phyloP scores from a whole-genome alignment of 2,888 invertebrate genomes.

The Andrena chrysosceles region DNA sequence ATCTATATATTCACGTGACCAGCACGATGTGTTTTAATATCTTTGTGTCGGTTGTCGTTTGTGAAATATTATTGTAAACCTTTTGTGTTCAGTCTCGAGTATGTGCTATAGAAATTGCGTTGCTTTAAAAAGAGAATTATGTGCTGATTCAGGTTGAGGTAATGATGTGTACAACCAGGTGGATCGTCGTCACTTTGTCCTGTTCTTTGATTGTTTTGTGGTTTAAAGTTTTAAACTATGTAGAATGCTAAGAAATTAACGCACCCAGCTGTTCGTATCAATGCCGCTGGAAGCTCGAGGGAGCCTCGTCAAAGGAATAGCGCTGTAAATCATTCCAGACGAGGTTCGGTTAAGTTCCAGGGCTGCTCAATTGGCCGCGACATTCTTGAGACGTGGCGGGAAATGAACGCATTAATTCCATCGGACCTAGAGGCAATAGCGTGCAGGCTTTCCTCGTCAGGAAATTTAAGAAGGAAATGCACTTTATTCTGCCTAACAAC shows the following conservation, averaged over 20 bases:
- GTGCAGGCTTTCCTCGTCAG: neutral
- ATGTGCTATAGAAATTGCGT: neutral
- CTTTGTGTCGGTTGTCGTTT: conserved; percentile 8
- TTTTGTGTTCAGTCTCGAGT: neutral
- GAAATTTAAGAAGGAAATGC: neutral
- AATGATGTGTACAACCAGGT: conserved; percentile 2
- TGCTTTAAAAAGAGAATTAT: neutral
- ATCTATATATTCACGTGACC: conserved; percentile 19
- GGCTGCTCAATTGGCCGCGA: conserved; percentile 10
- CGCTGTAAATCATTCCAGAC: neutral
- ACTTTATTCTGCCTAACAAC: too few species aligned
- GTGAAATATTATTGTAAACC: conserved; percentile 6
- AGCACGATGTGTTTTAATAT: conserved; percentile 27
- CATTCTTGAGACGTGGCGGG: conserved; percentile 10
- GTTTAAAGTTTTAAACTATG: neutral
- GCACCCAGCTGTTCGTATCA: neutral
- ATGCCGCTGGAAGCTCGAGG: neutral
- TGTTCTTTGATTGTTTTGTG: neutral
- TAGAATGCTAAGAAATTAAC: neutral
- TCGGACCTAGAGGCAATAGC: neutral
- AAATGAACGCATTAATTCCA: conserved; percentile 10
- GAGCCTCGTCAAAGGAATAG: conserved; percentile 3
- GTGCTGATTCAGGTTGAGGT: conserved; percentile 2
- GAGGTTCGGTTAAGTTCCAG: conserved; percentile 5
- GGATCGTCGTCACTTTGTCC: conserved; percentile 1